Conservation (phyloP, 2,113 vertebrate species). For the Pelmatolapia mariae region DNA sequence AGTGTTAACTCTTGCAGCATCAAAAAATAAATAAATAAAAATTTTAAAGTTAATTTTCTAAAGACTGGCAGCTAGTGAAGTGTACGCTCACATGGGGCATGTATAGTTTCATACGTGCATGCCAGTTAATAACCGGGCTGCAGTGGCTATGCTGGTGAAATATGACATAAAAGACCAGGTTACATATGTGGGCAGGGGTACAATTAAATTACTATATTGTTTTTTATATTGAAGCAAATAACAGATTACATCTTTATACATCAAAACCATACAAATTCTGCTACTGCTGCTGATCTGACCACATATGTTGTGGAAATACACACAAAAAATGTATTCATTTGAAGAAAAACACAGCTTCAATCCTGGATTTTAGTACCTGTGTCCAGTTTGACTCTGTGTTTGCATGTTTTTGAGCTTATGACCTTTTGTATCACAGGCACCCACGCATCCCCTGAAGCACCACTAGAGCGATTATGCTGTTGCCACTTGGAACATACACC, state of each 20-base stretch:
- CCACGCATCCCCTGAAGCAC: not conserved
- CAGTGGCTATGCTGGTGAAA: not conserved
- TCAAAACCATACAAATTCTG: not conserved
- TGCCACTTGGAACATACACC: not conserved
- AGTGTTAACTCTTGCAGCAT: rapidly evolving
- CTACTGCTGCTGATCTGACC: not conserved
- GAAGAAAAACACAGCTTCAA: not conserved
- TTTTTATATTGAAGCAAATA: not conserved
- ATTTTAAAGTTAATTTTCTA: not conserved
- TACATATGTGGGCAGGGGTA: not conserved
- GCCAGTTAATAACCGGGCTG: not conserved
- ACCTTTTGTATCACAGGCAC: not conserved
- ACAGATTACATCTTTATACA: not conserved
- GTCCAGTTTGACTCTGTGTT: not conserved
- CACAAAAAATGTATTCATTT: not conserved
- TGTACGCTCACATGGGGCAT: not conserved
- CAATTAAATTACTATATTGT: not conserved
- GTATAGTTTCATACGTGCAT: not conserved
- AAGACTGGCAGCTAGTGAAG: not conserved
- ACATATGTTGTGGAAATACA: not conserved
- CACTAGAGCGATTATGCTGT: not conserved
- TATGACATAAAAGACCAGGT: not conserved
- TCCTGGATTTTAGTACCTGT: not conserved
- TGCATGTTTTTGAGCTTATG: not conserved
- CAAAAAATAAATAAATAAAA: not conserved